Evolutionary conservation across 2,888 invertebrate genomes (phyloP).

Genomic region (Ormyrus labotus): DNA sequence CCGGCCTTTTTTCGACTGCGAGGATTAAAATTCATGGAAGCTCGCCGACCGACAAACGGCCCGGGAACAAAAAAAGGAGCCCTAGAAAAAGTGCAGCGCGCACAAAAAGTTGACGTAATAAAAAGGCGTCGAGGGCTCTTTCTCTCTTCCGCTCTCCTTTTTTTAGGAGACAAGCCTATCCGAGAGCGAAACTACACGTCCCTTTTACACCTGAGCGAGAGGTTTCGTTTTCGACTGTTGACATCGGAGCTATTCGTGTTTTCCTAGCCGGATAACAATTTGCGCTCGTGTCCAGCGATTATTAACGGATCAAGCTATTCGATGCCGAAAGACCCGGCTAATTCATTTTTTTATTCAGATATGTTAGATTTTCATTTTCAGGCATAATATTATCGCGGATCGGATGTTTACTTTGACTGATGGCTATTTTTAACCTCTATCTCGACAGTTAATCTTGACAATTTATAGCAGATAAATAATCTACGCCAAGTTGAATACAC

Average conservation of each 20-base stretch:
- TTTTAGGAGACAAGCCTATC: constrained; percentile 5
- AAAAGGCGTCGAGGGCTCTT: constrained; percentile 35
- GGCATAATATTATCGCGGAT: no score
- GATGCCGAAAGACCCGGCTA: no score
- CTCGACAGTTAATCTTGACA: no score
- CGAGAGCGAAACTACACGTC: not conserved
- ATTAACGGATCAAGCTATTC: no score
- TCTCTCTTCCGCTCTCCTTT: constrained; percentile 6
- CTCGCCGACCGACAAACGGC: constrained; percentile 60
- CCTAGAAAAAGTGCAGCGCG: constrained; percentile 31
- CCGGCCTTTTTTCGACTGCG: constrained; percentile 16
- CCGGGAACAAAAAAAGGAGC: constrained; percentile 48
- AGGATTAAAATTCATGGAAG: constrained; percentile 69
- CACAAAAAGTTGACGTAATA: constrained; percentile 48
- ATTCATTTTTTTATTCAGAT: no score
- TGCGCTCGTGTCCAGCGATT: no score
- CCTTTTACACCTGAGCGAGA: constrained; percentile 33
- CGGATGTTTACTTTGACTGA: no score
- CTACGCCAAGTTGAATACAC: no score
- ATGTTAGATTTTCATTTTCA: no score
- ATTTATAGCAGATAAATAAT: no score
- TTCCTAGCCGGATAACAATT: not conserved
- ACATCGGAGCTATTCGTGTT: constrained; percentile 15
- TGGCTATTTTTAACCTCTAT: no score
- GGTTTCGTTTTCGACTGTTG: constrained; percentile 27